Evolutionary conservation across 2,888 invertebrate species (phyloP), one percentile per base, ranked within the genome.

Genomic region (Melinaea menophilus): DNA sequence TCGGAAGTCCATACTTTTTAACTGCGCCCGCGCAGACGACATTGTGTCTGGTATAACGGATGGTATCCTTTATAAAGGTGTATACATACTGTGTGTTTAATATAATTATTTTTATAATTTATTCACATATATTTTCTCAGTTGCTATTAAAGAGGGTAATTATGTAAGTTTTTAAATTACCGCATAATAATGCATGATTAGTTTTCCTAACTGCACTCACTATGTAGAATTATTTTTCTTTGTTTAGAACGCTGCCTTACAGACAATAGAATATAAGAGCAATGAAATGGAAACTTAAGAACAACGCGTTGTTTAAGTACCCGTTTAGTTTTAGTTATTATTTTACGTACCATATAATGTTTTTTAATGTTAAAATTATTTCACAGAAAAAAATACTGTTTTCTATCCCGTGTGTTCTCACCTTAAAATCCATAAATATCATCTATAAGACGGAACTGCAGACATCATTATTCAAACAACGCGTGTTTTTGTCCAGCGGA

Each of bases 401-500:
- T 41, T 55, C 13, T 13, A 34, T 11, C 45, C 45, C 13, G 55
- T 65, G 57, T 35, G 41, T 55, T 22, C 35, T 33, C 55, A 59
- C 54, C 64, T 63, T 60, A 55, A 63, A n/a, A 31, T 13, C 13
- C 34, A 51, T 56, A 55, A 55, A 46, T 47, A 48, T 58, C 56
- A 51, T 35, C 56, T 41, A 41, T 41, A 41, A 63, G 61, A 59
- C 59, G 64, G 55, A 56, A 59, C 48, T 55, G 63, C 66, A 68
- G 64, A 60, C 62, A 69, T 70, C 67, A 66, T 65, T 69, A 70
- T 70, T 70, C 70, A 67, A 62, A 61, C 56, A 33, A 13, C 70
- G 67, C 61, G 46, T 64, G 65, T 64, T 61, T 78, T 79, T 79
- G 79, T 79, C 64, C 67, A 67, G 75, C 80, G 81, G 81, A 81